Percentiles rank a stretch among this genome's conserved stretches.
Conservation (phyloP, 2,888 invertebrate genomes). For the Calliphora vomitoria region DNA sequence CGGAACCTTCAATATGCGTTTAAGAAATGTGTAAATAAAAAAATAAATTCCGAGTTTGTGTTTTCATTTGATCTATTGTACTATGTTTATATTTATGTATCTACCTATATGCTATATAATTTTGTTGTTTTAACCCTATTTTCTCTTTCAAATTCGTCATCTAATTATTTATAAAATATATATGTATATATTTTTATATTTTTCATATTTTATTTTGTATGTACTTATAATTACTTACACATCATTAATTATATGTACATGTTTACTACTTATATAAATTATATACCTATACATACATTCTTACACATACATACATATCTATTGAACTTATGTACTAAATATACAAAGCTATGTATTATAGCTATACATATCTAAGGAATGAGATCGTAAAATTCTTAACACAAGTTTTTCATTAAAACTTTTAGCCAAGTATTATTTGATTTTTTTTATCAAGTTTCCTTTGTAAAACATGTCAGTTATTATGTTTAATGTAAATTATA, state of each 20-base stretch:
- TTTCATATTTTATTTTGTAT: neutral
- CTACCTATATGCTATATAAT: neutral
- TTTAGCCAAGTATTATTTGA: no score
- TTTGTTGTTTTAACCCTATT: neutral
- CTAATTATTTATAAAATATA: slow-evolving; percentile 10
- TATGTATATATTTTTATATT: neutral
- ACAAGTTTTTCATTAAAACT: no score
- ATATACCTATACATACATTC: neutral
- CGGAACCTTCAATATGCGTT: neutral
- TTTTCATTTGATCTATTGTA: neutral
- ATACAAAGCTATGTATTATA: no score
- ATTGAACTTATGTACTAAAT: neutral
- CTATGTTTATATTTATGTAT: neutral
- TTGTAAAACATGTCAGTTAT: no score
- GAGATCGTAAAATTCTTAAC: no score
- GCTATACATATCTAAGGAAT: no score
- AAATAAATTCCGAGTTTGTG: neutral
- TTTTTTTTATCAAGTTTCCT: no score
- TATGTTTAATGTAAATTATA: no score
- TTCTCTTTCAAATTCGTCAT: neutral
- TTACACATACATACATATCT: neutral
- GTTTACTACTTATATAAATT: slow-evolving; percentile 12
- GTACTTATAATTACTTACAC: neutral
- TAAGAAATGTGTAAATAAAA: neutral
- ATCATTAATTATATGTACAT: neutral